Evolutionary conservation across 2,888 invertebrate genomes (phyloP).

Genomic region (Cryptus armator): DNA sequence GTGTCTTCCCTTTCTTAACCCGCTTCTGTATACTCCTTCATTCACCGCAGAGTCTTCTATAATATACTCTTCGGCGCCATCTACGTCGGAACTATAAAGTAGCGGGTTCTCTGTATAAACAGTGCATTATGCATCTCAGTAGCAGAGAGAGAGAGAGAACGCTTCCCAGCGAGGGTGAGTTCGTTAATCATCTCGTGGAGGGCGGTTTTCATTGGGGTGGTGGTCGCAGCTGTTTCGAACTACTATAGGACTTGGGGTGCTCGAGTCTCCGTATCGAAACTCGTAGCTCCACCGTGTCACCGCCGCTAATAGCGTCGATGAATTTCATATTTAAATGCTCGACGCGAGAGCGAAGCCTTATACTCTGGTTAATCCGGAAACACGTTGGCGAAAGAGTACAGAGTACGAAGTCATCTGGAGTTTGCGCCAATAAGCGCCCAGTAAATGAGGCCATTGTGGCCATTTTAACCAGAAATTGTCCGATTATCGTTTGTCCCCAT

Average conservation of each 20-base stretch:
- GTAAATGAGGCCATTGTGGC: too few species aligned
- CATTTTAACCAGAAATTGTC: too few species aligned
- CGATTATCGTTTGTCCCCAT: too few species aligned
- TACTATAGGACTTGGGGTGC: slow-evolving; percentile 9
- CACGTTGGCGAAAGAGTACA: not conserved
- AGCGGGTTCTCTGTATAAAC: slow-evolving; percentile 25
- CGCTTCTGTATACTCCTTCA: not conserved
- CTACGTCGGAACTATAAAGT: slow-evolving; percentile 31
- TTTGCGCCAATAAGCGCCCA: too few species aligned
- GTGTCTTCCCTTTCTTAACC: slow-evolving; percentile 1
- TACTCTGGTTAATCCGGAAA: not conserved
- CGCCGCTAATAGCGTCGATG: slow-evolving; percentile 62
- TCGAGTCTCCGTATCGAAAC: slow-evolving; percentile 7
- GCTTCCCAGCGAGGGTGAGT: slow-evolving; percentile 22
- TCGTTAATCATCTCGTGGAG: slow-evolving; percentile 54
- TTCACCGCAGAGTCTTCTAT: slow-evolving; percentile 26
- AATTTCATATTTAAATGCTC: slow-evolving; percentile 40
- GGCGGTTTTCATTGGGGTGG: slow-evolving; percentile 32
- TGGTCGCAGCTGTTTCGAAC: slow-evolving; percentile 57
- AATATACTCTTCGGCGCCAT: slow-evolving; percentile 49
- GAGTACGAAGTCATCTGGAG: too few species aligned
- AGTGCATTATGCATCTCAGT: slow-evolving; percentile 60
- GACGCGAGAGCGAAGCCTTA: not conserved
- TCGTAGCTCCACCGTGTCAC: slow-evolving; percentile 49
- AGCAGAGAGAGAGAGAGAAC: slow-evolving; percentile 25